A percentile compares a stretch with the other conserved stretches of the same genome.
Evolutionary conservation across 2,797 vertebrate species (phyloP).

Genomic region (Yasuhikotakia modesta): DNA sequence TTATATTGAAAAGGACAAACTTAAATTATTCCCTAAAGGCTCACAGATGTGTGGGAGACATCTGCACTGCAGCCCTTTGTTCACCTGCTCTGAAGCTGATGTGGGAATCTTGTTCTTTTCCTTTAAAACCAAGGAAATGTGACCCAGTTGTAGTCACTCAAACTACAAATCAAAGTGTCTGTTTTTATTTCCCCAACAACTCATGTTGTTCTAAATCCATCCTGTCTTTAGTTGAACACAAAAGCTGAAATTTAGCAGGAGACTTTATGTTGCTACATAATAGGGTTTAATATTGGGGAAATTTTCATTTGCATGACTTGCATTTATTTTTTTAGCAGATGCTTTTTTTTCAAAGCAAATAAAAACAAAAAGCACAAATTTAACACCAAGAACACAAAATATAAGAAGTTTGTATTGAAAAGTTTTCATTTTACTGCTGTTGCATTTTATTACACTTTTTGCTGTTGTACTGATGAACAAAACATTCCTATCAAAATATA

Average conservation of each 20-base stretch:
- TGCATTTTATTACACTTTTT: background rate
- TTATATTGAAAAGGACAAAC: conserved; percentile 15
- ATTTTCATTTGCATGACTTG: background rate
- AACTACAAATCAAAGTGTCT: conserved; percentile 7
- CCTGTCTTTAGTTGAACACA: background rate
- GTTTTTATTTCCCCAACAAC: background rate
- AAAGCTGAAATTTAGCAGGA: background rate
- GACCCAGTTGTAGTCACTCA: conserved; percentile 1
- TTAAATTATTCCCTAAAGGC: conserved; percentile 9
- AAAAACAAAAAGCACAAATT: background rate
- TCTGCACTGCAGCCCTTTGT: background rate
- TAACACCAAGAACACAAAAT: background rate
- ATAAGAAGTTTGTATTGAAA: background rate
- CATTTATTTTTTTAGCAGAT: background rate
- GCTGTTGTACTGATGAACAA: background rate
- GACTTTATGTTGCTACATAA: background rate
- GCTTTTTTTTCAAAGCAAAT: background rate
- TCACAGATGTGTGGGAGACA: background rate
- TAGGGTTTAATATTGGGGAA: background rate
- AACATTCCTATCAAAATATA: too few relatives aligned
- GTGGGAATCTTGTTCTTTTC: background rate
- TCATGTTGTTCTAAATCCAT: background rate
- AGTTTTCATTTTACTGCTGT: too few relatives aligned
- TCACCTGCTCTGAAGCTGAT: conserved; percentile 7
- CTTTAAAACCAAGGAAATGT: background rate